These are phyloP conservation scores for Mystacides longicornis DNA, from an alignment of 2,888 invertebrate species.

Conservation along the genomic window DNA sequence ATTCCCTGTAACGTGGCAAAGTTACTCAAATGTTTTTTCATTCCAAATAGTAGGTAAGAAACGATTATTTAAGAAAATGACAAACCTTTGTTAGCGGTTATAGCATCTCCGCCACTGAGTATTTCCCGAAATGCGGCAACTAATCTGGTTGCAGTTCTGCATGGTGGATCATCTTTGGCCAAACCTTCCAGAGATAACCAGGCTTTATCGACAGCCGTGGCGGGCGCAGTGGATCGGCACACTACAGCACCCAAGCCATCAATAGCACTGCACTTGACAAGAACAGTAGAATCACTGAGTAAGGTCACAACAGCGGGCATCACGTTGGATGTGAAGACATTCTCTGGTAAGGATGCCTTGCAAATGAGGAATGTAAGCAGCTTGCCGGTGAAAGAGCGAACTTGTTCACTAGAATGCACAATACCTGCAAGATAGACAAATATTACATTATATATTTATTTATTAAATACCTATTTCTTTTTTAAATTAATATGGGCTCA, in stretches of 20 bases:
- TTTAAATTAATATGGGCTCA: no score
- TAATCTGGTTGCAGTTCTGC: slow-evolving; percentile 10
- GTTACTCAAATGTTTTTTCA: not conserved
- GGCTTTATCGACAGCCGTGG: slow-evolving; percentile 17
- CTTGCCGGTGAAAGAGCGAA: slow-evolving; percentile 52
- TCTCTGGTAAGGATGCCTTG: slow-evolving; percentile 16
- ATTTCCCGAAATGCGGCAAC: slow-evolving; percentile 10
- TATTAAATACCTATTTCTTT: no score
- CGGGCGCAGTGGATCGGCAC: slow-evolving; percentile 13
- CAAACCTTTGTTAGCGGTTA: slow-evolving; percentile 19
- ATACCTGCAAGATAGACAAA: no score
- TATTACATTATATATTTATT: no score
- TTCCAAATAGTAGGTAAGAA: no score
- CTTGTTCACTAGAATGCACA: slow-evolving; percentile 54
- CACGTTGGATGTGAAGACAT: slow-evolving; percentile 38
- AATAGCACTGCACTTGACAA: slow-evolving; percentile 24
- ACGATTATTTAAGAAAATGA: not conserved
- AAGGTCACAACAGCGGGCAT: slow-evolving; percentile 64
- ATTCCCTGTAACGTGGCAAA: no score
- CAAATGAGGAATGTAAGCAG: slow-evolving; percentile 49
- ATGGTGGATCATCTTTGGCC: slow-evolving; percentile 6
- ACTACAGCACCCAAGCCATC: slow-evolving; percentile 18
- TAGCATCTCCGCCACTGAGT: slow-evolving; percentile 7
- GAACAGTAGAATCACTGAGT: slow-evolving; percentile 56
- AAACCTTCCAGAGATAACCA: slow-evolving; percentile 34